Conservation (phyloP, 2,797 vertebrate genomes). For the Eremophila alpestris region DNA sequence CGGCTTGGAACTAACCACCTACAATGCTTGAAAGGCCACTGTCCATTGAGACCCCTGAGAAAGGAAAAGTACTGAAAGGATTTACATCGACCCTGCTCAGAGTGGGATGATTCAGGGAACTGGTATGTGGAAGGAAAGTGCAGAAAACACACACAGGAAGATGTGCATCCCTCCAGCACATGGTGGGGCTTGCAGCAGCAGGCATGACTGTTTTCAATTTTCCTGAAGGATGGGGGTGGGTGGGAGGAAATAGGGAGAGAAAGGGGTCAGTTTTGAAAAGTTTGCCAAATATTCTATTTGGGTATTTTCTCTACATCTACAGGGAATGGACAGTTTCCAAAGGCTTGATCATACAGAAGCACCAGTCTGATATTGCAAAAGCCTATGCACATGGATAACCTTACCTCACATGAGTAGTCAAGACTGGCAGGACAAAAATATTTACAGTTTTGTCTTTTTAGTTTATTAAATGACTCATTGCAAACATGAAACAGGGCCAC, state of each 20-base stretch:
- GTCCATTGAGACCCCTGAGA: background rate
- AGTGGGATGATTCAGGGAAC: background rate
- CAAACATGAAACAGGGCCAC: background rate
- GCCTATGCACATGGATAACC: background rate
- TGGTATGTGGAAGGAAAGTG: rapidly evolving
- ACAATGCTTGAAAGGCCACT: background rate
- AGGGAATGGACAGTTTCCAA: slow-evolving; percentile 7
- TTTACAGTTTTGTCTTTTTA: slow-evolving; percentile 29
- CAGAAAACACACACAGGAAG: background rate
- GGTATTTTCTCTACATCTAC: slow-evolving; percentile 19
- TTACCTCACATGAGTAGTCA: background rate
- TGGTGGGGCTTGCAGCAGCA: background rate
- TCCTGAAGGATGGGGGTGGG: background rate
- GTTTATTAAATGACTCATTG: background rate
- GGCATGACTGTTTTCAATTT: slow-evolving; percentile 11
- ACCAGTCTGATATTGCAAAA: background rate
- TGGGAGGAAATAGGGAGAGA: background rate
- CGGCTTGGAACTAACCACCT: background rate
- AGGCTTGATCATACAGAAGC: slow-evolving; percentile 1
- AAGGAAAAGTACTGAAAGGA: background rate
- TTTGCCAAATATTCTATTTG: background rate
- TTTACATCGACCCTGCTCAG: background rate
- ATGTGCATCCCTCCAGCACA: background rate
- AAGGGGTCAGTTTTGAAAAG: slow-evolving; percentile 28
- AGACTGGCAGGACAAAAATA: slow-evolving; percentile 5